These are phyloP conservation scores for Diorhabda elongata DNA, from an alignment of 1,140 invertebrate genomes.

Conservation along the genomic window DNA sequence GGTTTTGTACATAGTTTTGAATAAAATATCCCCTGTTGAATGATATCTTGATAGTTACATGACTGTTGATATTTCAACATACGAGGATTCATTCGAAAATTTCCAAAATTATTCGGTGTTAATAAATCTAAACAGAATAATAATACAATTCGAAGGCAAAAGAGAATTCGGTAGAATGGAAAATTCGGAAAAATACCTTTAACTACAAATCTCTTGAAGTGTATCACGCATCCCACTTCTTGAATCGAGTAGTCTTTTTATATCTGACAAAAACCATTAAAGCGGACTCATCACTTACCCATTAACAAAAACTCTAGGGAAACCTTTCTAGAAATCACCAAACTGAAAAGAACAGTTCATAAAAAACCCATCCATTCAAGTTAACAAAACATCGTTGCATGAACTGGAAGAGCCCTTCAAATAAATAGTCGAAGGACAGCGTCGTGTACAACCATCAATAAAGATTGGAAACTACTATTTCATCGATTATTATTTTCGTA, in stretches of 20 bases:
- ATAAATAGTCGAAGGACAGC: background rate
- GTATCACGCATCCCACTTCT: background rate
- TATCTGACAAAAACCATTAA: background rate
- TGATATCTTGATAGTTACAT: background rate
- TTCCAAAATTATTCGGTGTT: too few relatives aligned
- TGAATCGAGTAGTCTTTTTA: background rate
- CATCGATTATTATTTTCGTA: too few relatives aligned
- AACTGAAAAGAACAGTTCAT: constrained; percentile 2
- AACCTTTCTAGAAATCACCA: background rate
- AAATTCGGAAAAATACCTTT: too few relatives aligned
- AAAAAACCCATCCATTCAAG: background rate
- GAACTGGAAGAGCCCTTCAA: background rate
- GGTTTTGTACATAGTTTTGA: constrained; percentile 28
- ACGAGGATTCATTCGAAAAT: too few relatives aligned
- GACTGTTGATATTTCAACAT: too few relatives aligned
- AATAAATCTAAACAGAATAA: too few relatives aligned
- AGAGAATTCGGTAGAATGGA: too few relatives aligned
- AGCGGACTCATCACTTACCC: background rate
- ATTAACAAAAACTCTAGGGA: background rate
- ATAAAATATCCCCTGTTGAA: constrained; percentile 19
- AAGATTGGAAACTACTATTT: too few relatives aligned
- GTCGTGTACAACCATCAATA: background rate
- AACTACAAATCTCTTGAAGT: too few relatives aligned
- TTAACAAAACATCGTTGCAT: constrained; percentile 1
- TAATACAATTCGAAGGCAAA: too few relatives aligned